A percentile compares a stretch with the other conserved stretches of the same genome.
phyloP scores from a whole-genome alignment of 2,113 vertebrate genomes.

The Seriola aureovittata region DNA sequence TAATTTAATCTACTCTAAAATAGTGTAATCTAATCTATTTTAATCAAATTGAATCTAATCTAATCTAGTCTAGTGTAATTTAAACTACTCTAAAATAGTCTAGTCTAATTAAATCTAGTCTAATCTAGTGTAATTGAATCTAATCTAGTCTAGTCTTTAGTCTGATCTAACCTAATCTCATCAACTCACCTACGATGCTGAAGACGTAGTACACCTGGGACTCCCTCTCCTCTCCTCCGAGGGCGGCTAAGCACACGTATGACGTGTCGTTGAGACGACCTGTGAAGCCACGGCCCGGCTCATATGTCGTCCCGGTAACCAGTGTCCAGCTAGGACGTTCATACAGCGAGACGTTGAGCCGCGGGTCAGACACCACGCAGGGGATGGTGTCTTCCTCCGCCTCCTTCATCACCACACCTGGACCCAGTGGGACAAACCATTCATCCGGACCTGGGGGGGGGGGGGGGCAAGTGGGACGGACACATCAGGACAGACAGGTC shows the following conservation, averaged over 20 bases:
- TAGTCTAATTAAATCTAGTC: neutral
- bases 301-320: conserved; percentile 77
- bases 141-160: neutral
- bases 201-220: conserved; percentile 89
- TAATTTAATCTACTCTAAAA: no score
- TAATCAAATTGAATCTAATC: no score
- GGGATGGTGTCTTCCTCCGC: conserved; percentile 87
- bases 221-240: conserved; percentile 82
- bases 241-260: conserved; percentile 88
- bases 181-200: conserved; percentile 82
- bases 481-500: neutral
- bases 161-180: neutral
- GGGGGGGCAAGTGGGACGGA: neutral
- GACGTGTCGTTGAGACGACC: conserved; percentile 90
- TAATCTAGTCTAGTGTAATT: neutral
- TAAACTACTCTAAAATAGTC: no score
- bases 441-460: conserved; percentile 85
- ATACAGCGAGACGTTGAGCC: conserved; percentile 87
- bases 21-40: no score
- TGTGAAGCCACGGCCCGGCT: conserved; percentile 88
- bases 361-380: conserved; percentile 91
- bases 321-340: conserved; percentile 82
- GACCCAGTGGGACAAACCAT: conserved; percentile 85
- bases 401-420: conserved; percentile 88
- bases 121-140: neutral